These are phyloP conservation scores for Mobula birostris DNA, from an alignment of 2,113 vertebrate species.

Conservation along the genomic window DNA sequence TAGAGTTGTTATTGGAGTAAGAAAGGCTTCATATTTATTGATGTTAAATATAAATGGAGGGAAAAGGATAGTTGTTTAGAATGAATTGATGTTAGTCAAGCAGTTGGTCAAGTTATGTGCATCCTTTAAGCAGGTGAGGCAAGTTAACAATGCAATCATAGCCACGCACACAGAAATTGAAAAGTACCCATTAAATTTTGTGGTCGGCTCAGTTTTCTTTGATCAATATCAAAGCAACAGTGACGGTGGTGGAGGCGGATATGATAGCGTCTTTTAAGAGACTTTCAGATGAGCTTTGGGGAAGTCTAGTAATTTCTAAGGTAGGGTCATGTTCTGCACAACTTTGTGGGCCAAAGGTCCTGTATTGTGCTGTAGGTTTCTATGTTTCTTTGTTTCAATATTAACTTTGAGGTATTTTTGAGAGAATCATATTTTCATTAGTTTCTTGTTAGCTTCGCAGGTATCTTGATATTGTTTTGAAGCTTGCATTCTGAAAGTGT, in stretches of 20 bases:
- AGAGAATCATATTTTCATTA: conserved; percentile 1
- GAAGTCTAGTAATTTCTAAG: no score
- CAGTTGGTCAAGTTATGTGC: not conserved
- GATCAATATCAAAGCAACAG: no score
- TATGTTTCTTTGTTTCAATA: no score
- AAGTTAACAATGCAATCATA: not conserved
- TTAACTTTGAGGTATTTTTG: not conserved
- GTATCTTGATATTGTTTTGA: not conserved
- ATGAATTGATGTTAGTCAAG: not conserved
- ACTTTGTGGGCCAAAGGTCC: no score
- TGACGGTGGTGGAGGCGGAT: no score
- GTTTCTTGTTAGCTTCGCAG: not conserved
- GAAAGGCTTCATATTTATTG: not conserved
- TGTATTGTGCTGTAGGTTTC: no score
- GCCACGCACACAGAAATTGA: not conserved
- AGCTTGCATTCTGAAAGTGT: not conserved
- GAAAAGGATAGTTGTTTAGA: not conserved
- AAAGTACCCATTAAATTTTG: not conserved
- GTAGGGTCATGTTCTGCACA: no score
- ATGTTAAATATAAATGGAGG: not conserved
- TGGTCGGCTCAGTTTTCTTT: not conserved
- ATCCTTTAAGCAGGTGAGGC: not conserved
- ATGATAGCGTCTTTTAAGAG: no score
- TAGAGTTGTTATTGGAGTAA: not conserved
- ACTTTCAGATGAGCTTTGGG: no score